Conservation (phyloP, 2,113 vertebrate species). For the Ictalurus furcatus region DNA sequence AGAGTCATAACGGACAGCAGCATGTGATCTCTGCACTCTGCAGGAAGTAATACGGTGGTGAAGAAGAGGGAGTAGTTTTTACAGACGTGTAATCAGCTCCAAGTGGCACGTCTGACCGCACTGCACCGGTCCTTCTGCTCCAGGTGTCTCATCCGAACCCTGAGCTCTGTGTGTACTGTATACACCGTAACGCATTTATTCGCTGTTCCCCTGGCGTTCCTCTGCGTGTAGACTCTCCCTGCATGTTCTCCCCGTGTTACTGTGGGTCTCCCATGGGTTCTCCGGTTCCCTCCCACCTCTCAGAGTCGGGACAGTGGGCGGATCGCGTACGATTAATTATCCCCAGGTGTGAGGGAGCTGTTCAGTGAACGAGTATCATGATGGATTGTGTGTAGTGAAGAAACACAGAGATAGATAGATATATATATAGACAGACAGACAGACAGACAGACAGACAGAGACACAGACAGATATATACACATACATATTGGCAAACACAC, state of each 20-base stretch:
- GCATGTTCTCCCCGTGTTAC: neutral
- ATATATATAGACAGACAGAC: neutral
- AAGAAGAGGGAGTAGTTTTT: neutral
- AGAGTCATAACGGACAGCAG: neutral
- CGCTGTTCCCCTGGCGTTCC: neutral
- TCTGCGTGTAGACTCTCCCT: neutral
- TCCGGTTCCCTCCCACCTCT: neutral
- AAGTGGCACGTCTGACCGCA: neutral
- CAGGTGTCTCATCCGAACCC: neutral
- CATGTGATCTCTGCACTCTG: neutral
- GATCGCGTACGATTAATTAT: neutral
- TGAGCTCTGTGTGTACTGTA: neutral
- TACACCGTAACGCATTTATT: neutral
- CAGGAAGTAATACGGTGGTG: neutral
- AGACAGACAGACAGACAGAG: no score
- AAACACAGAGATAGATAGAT: neutral
- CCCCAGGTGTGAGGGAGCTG: neutral
- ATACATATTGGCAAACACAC: no score
- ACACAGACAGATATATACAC: no score
- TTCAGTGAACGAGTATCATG: neutral
- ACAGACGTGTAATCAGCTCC: neutral
- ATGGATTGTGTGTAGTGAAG: neutral
- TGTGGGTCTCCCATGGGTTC: neutral
- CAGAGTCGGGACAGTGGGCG: neutral
- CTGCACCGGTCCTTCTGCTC: neutral